A percentile compares a stretch with the other conserved stretches of the same genome.
phyloP scores from a whole-genome alignment of 2,888 invertebrate species.

The Mycogona germanica region DNA sequence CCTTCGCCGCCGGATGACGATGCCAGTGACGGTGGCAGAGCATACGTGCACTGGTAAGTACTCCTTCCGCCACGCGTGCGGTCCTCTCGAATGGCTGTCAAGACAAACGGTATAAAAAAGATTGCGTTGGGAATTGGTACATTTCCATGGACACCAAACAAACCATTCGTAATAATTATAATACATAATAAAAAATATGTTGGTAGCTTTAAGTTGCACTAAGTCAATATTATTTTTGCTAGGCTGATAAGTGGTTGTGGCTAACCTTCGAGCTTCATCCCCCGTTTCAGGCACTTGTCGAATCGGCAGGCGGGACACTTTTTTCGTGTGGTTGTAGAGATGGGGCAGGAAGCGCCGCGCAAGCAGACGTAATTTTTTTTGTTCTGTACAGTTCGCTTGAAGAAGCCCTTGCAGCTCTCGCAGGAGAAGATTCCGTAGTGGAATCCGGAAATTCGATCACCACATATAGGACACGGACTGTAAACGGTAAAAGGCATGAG shows the following conservation, averaged over 20 bases:
- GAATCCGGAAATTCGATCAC: slow-evolving; percentile 91
- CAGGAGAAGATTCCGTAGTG: slow-evolving; percentile 98
- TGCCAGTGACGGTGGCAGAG: slow-evolving; percentile 48
- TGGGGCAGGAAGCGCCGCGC: slow-evolving; percentile 79
- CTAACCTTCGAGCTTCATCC: slow-evolving; percentile 89
- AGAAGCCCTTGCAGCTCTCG: slow-evolving; percentile 96
- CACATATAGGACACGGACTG: slow-evolving; percentile 90
- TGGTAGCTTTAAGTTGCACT: not conserved
- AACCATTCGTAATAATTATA: not conserved
- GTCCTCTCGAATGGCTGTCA: slow-evolving; percentile 77
- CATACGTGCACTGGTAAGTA: slow-evolving; percentile 89
- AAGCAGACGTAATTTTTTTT: slow-evolving; percentile 92
- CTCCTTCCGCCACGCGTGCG: slow-evolving; percentile 89
- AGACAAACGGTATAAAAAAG: slow-evolving; percentile 10
- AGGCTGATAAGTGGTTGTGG: not conserved
- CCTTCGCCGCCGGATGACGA: slow-evolving; percentile 1
- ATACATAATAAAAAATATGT: not conserved
- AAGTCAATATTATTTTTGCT: not conserved
- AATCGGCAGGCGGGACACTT: slow-evolving; percentile 96
- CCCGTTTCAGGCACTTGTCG: slow-evolving; percentile 87
- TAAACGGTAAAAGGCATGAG: no score
- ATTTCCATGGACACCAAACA: not conserved
- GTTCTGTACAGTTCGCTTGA: slow-evolving; percentile 97
- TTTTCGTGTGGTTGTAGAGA: slow-evolving; percentile 83
- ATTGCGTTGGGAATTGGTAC: not conserved